Base-by-base conservation (phyloP, 2,888 invertebrate species). In the Lithophane ornitopus region DNA sequence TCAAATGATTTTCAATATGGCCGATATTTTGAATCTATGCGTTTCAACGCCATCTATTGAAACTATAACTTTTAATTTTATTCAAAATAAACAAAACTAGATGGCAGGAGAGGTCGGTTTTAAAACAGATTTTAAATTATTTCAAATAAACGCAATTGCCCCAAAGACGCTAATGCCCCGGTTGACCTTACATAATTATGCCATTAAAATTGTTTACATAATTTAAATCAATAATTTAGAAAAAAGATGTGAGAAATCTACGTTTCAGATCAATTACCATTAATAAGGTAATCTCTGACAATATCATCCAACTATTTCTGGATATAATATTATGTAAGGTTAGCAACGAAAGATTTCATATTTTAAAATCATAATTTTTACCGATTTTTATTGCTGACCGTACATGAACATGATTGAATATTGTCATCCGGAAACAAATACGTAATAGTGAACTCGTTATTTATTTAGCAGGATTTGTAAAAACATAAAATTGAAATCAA, bases 401-500 rank as follows among this genome's bases (percentile, higher is more conserved):
- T 19, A 34, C n/a, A 34, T 56, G 41, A n/a, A 54, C 11, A 46
- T 49, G 49, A 56, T 63, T 71, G 56, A 77, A 63, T 2, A 68
- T 70, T 70, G 39, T 9, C 44, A 70, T 54, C 12, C 78, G 74
- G 54, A 78, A 72, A 54, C 79, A 41, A 49, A 74, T 41, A 73
- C 28, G 2, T 79, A 83, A 67, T 34, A 73, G 41, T 39, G 26
- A 66, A 28, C 26, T 58, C 74, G 58, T 83, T 66, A 54, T 74
- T 74, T 78, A 81, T 83, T 78, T 58, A 78, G 54, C 66, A 58
- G 58, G n/a, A 69, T 78, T 81, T 78, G 79, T 63, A 68, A 67
- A 78, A 83, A 83, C 26, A 80, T 65, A 26, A 39, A 67, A 68
- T 68, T 68, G 62, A 70, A 71, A 67, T 67, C 63, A 65, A 72